A percentile compares a stretch with the other conserved stretches of the same genome.
These are phyloP conservation scores for Podarcis lilfordi DNA, from an alignment of 2,797 vertebrate species.

Conservation along the genomic window DNA sequence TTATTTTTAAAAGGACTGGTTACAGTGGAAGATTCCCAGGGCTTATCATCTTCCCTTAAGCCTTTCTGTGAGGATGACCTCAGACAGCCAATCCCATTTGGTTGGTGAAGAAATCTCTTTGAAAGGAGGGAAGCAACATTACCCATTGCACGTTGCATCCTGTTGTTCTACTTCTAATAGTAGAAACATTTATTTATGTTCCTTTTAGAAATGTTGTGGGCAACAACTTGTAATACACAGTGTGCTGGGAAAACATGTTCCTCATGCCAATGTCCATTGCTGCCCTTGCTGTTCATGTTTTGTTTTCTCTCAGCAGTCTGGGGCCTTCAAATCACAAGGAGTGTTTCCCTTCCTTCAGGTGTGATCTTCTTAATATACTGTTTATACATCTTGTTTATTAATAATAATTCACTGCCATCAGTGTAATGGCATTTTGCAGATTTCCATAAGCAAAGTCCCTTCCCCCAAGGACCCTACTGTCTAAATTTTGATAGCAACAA, in stretches of 20 bases:
- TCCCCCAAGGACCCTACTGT: not conserved
- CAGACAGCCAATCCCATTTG: not conserved
- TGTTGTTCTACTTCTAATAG: not conserved
- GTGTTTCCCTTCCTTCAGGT: too few relatives aligned
- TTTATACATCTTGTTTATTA: not conserved
- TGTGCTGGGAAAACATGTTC: not conserved
- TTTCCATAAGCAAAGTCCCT: not conserved
- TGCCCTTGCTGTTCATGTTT: not conserved
- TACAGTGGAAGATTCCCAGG: not conserved
- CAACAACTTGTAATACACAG: not conserved
- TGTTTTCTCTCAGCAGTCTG: not conserved
- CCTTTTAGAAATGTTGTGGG: not conserved
- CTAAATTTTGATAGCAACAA: not conserved
- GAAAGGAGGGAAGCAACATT: not conserved
- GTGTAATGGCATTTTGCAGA: not conserved
- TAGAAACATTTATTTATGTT: not conserved
- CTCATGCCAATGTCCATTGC: not conserved
- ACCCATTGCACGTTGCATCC: not conserved
- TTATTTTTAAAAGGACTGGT: not conserved
- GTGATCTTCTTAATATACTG: not conserved
- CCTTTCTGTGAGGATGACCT: not conserved
- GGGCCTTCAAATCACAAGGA: not conserved
- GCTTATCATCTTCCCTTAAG: not conserved
- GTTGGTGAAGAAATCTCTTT: not conserved
- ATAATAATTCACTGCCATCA: not conserved